These are phyloP conservation scores for Argyresthia goedartella DNA, from an alignment of 2,888 invertebrate genomes.

Conservation along the genomic window DNA sequence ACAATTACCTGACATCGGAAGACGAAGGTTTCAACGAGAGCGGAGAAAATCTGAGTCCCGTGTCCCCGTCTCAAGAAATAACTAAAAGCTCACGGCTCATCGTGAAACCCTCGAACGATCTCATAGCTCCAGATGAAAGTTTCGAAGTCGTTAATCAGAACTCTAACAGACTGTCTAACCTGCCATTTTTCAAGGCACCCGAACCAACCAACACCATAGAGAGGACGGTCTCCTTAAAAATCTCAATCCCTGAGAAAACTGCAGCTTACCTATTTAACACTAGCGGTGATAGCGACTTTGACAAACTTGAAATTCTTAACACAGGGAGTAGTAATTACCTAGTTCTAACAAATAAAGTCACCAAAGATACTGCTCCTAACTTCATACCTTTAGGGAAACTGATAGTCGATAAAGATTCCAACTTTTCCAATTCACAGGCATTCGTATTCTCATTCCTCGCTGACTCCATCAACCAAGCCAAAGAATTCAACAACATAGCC, in stretches of 20 bases:
- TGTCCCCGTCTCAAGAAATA: slow-evolving; percentile 20
- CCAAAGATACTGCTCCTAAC: slow-evolving; percentile 22
- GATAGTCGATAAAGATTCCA: slow-evolving; percentile 38
- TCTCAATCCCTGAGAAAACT: slow-evolving; percentile 54
- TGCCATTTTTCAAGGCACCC: slow-evolving; percentile 42
- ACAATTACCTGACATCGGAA: slow-evolving; percentile 27
- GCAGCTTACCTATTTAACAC: slow-evolving; percentile 50
- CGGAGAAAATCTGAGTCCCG: slow-evolving; percentile 39
- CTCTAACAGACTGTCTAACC: slow-evolving; percentile 34
- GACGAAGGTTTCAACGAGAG: slow-evolving; percentile 21
- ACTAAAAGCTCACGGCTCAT: slow-evolving; percentile 33
- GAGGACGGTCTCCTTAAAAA: slow-evolving; percentile 57
- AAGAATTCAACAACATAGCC: slow-evolving; percentile 46
- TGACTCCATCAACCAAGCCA: slow-evolving; percentile 55
- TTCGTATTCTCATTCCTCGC: slow-evolving; percentile 57
- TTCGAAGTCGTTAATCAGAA: slow-evolving; percentile 20
- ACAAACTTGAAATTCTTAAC: slow-evolving; percentile 53
- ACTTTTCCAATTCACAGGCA: slow-evolving; percentile 62
- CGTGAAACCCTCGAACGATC: slow-evolving; percentile 30
- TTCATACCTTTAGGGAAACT: slow-evolving; percentile 51
- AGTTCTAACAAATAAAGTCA: slow-evolving; percentile 41
- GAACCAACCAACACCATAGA: slow-evolving; percentile 48
- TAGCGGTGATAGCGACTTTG: slow-evolving; percentile 34
- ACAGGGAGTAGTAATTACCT: slow-evolving; percentile 60
- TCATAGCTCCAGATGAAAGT: slow-evolving; percentile 42